Evolutionary conservation across 2,888 invertebrate genomes (phyloP).

Genomic region (Zeuzera pyrina): DNA sequence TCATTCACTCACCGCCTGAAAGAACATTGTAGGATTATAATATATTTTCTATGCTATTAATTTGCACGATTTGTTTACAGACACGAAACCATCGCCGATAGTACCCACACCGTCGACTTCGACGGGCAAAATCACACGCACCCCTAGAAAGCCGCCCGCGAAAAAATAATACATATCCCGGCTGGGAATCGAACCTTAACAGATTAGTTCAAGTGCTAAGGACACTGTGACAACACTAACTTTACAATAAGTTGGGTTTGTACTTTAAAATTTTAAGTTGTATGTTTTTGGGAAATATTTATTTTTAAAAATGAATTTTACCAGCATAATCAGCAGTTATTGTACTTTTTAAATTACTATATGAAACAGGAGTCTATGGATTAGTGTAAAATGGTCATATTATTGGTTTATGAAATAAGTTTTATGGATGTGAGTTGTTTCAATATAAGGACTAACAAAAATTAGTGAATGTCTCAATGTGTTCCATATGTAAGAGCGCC

Average conservation of each 20-base stretch:
- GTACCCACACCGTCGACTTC: constrained; percentile 61
- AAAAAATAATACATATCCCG: constrained; percentile 48
- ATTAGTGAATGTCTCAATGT: no score
- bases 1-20: no score
- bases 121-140: constrained; percentile 58
- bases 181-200: background rate
- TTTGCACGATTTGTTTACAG: constrained; percentile 26
- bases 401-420: no score
- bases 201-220: constrained; percentile 10
- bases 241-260: constrained; percentile 9
- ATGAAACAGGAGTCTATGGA: no score
- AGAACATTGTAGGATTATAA: no score
- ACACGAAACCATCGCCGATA: constrained; percentile 45
- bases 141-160: constrained; percentile 57
- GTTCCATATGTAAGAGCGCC: no score
- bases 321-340: no score
- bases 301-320: constrained; percentile 13
- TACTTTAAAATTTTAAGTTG: constrained; percentile 10
- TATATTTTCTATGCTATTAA: no score
- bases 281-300: constrained; percentile 12
- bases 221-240: constrained; percentile 14
- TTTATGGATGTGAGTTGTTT: no score
- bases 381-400: no score
- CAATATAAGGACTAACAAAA: no score
- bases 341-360: no score